phyloP scores from a whole-genome alignment of 92 coral and sea anemone genomes.

The Siderastrea radians region DNA sequence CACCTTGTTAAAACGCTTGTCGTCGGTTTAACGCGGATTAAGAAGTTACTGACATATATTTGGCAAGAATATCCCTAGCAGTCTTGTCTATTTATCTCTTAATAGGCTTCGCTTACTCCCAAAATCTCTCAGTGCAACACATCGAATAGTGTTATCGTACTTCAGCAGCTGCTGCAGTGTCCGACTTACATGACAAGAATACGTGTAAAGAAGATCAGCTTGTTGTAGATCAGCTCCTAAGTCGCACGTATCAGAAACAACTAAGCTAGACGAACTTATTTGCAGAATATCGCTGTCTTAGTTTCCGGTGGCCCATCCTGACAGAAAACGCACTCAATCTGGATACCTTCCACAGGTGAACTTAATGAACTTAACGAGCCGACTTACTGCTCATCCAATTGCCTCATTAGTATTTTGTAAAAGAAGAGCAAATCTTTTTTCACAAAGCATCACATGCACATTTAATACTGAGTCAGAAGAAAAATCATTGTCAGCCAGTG shows the following conservation, averaged over 20 bases:
- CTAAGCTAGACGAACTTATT: background rate
- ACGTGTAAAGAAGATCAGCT: background rate
- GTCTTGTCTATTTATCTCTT: slow-evolving; percentile 1
- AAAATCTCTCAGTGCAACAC: background rate
- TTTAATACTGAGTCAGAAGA: no score
- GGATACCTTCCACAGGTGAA: background rate
- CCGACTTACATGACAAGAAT: background rate
- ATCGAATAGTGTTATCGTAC: slow-evolving; percentile 4
- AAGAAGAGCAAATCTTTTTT: no score
- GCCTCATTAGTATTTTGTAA: background rate
- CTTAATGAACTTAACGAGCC: background rate
- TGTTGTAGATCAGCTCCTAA: background rate
- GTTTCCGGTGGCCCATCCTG: background rate
- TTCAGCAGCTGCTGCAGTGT: background rate
- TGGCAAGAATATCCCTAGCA: background rate
- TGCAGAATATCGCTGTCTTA: background rate
- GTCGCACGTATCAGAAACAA: background rate
- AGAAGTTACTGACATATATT: background rate
- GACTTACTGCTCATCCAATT: background rate
- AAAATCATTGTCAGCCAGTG: no score
- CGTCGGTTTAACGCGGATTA: slow-evolving; percentile 33
- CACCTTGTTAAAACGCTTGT: slow-evolving; percentile 29
- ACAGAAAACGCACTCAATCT: background rate
- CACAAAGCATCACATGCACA: no score
- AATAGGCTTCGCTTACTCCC: slow-evolving; percentile 3